Evolutionary conservation across 2,797 vertebrate species (phyloP), one percentile per base, ranked within the genome.

Genomic region (Nyctibius grandis): DNA sequence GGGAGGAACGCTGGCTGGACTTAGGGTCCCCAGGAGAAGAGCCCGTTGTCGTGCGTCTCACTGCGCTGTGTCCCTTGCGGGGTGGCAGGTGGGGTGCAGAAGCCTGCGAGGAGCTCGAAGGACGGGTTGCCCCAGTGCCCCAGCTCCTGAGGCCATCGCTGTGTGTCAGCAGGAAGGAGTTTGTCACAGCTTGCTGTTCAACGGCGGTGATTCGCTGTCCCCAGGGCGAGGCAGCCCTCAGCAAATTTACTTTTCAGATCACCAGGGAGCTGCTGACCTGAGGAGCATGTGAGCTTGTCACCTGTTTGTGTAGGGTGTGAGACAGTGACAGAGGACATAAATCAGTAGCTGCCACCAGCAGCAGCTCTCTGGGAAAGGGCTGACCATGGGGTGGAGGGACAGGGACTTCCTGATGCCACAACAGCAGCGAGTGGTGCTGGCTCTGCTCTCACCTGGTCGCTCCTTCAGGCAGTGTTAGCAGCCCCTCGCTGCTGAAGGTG

Each of bases 191-290:
- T 45, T 36, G n/a, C 47, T 54, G 19, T 18, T 21, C 10, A 31
- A 11, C 0, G 0, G 22, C 0, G 0, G 44, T 12, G 51, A 22
- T 67, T 47, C 2, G 2, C 54, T 38, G 64, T 23, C 56, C 1
- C 0, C 12, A 26, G 76, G 38, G 67, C 0, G 6, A 59, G 57
- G 69, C 84, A 60, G 64, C 31, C 44, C 67, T 63, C 3, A 1
- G 48, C 76, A 75, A 5, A 67, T 34, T 65, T 8, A 22, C 56
- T 51, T 44, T 51, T 59, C 64, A 3, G 15, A 16, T 77, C 56
- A 23, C n/a, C 44, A 20, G 45, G 42, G 81, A 78, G 81, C 81
- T 91, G 82, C 91, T 80, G 82, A 12, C 23, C 54, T 42, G 89
- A 70, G 79, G 42, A 51, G 17, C 40, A 3, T 3, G 51, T 54